Evolutionary conservation across 2,797 vertebrate genomes (phyloP), one percentile per base, ranked within the genome.

Genomic region (Oophaga sylvatica): DNA sequence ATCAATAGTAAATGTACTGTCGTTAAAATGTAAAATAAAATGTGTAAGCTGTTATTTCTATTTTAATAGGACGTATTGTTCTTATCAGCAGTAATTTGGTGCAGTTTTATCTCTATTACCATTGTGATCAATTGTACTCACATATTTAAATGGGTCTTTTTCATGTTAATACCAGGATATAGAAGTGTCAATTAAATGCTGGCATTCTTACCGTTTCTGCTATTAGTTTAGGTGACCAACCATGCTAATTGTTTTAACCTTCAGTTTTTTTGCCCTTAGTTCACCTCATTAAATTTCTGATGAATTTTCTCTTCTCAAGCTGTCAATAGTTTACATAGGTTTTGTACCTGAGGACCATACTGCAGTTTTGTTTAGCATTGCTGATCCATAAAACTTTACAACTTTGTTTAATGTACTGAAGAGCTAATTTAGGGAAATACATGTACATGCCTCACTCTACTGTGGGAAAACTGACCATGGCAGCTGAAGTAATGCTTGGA

Each of bases 201-300:
- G 80, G 80, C 75, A 41, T 83, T 89, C 63, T 89, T 89, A 59
- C 75, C 80, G 35, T 80, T 86, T 86, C 56, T 83, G 71, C 41
- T 87, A 71, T 80, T 86, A 79, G 80, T 86, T 83, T 89, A 89
- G 84, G 19, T 86, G 84, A 86, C 84, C 80, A 83, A 65, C 29
- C 88, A 83, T 83, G 80, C 84, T 89, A 89, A 89, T 89, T 86
- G 80, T 83, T 89, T 89, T 89, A 87, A 89, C 88, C 88, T 89
- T 89, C 84, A 83, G 63, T 89, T 86, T 86, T 86, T 89, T 75
- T 79, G 84, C 88, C 88, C 84, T 86, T 87, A 62, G 75, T 65
- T 86, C 80, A 89, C 84, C 84, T 89, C 88, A 89, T 89, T 89
- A 83, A 86, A 89, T 89, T 83, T 60, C 80, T 71, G 88, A 89